Percentiles rank a stretch among this genome's conserved stretches.
Conservation (phyloP, 2,113 vertebrate genomes). For the Verasper variegatus region DNA sequence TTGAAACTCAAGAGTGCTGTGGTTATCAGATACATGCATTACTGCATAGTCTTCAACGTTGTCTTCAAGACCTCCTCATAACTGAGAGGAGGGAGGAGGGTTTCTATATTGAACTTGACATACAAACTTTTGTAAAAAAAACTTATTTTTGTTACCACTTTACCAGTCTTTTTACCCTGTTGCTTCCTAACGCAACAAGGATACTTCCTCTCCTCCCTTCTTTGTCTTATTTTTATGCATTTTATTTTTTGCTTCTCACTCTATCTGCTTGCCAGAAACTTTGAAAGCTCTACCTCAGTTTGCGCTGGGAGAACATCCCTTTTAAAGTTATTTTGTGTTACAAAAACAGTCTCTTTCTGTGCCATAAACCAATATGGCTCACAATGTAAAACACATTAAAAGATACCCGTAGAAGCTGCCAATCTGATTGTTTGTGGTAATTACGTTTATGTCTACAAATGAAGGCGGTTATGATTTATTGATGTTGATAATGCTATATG, state of each 20-base stretch:
- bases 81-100: neutral
- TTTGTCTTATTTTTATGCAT: constrained; percentile 18
- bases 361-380: constrained; percentile 40
- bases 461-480: constrained; percentile 24
- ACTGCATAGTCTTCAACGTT: constrained; percentile 8
- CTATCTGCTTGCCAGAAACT: neutral
- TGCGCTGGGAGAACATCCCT: constrained; percentile 2
- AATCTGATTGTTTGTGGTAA: constrained; percentile 36
- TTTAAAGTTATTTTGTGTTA: neutral
- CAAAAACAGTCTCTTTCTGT: constrained; percentile 25
- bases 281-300: constrained; percentile 10
- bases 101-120: neutral
- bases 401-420: constrained; percentile 39
- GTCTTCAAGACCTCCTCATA: neutral
- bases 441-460: constrained; percentile 32
- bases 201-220: neutral
- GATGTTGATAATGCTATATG: constrained; percentile 14
- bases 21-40: constrained; percentile 29
- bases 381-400: constrained; percentile 24
- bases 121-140: neutral
- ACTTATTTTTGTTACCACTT: neutral
- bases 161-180: neutral
- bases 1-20: constrained; percentile 29
- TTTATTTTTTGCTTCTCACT: constrained; percentile 1
- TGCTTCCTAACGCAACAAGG: neutral